Conservation (phyloP, 1,140 invertebrate species). For the Drosophila tsacasi region DNA sequence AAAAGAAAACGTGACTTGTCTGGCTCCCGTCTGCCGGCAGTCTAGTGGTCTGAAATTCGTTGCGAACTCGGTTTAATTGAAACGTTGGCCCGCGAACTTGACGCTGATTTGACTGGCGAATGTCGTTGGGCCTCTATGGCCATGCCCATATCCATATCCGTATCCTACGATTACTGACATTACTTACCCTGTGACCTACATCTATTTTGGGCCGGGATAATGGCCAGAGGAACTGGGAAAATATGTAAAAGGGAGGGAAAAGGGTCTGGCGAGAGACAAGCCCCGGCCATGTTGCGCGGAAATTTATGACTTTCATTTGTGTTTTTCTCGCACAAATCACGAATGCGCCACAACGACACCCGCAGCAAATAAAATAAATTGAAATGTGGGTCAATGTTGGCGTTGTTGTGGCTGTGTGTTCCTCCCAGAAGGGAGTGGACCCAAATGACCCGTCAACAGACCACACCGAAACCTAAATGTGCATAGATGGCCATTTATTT, state of each 20-base stretch:
- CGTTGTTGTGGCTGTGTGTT: slow-evolving; percentile 51
- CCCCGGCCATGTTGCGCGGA: slow-evolving; percentile 27
- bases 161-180: slow-evolving; percentile 32
- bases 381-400: slow-evolving; percentile 71
- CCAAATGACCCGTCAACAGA: slow-evolving; percentile 43
- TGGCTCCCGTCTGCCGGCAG: slow-evolving; percentile 57
- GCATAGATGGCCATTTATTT: slow-evolving; percentile 49
- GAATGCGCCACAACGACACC: slow-evolving; percentile 50
- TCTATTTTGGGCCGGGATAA: slow-evolving; percentile 15
- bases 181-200: slow-evolving; percentile 52
- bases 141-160: slow-evolving; percentile 6
- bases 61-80: slow-evolving; percentile 54
- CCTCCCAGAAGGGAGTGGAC: slow-evolving; percentile 28
- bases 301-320: slow-evolving; percentile 77
- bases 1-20: slow-evolving; percentile 58
- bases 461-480: slow-evolving; percentile 27
- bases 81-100: slow-evolving; percentile 55
- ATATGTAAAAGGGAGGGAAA: background rate
- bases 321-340: slow-evolving; percentile 56
- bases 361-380: slow-evolving; percentile 54
- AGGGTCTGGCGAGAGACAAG: slow-evolving; percentile 10
- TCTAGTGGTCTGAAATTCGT: slow-evolving; percentile 44
- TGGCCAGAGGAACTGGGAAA: slow-evolving; percentile 1
- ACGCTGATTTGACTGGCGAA: slow-evolving; percentile 62
- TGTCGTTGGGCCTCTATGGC: slow-evolving; percentile 28